Evolutionary conservation across 2,113 vertebrate species (phyloP).

Genomic region (Macheiramphus alcinus): DNA sequence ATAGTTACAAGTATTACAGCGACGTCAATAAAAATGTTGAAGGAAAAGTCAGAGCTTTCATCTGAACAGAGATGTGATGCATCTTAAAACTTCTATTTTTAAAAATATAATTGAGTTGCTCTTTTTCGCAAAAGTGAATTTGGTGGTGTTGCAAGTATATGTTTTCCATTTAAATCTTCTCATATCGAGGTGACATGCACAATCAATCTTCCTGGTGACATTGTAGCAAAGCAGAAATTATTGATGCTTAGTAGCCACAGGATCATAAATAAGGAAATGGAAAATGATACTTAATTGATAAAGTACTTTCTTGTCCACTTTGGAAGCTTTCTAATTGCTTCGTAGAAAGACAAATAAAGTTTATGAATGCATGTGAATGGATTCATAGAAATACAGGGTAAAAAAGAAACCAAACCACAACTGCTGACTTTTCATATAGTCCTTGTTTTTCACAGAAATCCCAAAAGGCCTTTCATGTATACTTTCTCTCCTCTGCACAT

Average conservation of each 20-base stretch:
- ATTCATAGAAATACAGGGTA: neutral
- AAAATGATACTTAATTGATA: constrained; percentile 90
- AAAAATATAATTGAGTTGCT: constrained; percentile 14
- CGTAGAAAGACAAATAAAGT: neutral
- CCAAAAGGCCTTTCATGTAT: neutral
- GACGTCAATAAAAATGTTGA: neutral
- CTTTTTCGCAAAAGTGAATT: constrained; percentile 73
- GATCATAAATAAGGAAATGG: constrained; percentile 87
- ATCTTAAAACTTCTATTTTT: constrained; percentile 9
- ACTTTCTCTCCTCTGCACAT: neutral
- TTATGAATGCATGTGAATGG: neutral
- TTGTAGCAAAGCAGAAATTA: constrained; percentile 83
- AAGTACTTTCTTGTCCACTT: constrained; percentile 76
- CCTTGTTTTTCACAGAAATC: neutral
- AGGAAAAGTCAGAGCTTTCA: neutral
- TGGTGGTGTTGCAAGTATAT: constrained; percentile 78
- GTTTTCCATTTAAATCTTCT: constrained; percentile 88
- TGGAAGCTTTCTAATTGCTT: constrained; percentile 48
- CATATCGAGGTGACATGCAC: constrained; percentile 77
- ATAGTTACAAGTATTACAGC: neutral
- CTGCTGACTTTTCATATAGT: constrained; percentile 1
- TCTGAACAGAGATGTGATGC: neutral
- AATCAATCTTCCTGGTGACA: constrained; percentile 88
- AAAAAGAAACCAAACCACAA: neutral
- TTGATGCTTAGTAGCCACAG: constrained; percentile 83